Conservation (phyloP, 30 jellyfish, hydroid and myxozoan genomes). For the Hydractinia echinata region DNA sequence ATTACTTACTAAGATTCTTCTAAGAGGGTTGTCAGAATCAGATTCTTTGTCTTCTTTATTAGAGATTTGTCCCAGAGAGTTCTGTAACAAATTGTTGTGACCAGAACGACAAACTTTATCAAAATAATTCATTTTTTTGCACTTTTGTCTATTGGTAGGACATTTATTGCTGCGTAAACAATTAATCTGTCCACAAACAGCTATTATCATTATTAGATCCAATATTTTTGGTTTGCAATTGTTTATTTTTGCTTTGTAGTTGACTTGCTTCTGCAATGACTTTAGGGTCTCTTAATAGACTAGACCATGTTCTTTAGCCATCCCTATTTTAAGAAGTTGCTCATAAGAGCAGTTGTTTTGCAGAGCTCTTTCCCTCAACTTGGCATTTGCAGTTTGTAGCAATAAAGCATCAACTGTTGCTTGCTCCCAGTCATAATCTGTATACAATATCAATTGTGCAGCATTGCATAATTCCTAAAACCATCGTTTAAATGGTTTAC, state of each 20-base stretch:
- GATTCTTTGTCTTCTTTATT: no score
- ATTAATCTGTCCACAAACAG: background rate
- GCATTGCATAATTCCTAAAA: background rate
- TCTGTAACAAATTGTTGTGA: no score
- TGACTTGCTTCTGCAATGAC: no score
- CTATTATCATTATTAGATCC: background rate
- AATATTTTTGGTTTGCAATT: no score
- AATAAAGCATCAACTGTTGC: background rate
- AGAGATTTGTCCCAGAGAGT: no score
- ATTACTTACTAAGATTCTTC: no score
- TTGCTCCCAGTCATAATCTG: background rate
- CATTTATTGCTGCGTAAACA: background rate
- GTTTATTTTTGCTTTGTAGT: no score
- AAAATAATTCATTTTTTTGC: background rate
- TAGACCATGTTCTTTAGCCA: background rate
- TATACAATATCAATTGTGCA: background rate
- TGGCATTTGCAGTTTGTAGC: background rate
- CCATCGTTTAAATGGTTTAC: background rate
- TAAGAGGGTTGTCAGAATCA: no score
- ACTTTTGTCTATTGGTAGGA: background rate
- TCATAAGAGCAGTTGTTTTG: background rate
- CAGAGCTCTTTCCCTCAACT: background rate
- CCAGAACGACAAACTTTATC: background rate
- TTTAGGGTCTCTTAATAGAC: background rate
- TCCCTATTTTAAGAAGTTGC: background rate